Evolutionary conservation across 2,888 invertebrate genomes (phyloP), one percentile per base, ranked within the genome.

Genomic region (Diaphora mendica): DNA sequence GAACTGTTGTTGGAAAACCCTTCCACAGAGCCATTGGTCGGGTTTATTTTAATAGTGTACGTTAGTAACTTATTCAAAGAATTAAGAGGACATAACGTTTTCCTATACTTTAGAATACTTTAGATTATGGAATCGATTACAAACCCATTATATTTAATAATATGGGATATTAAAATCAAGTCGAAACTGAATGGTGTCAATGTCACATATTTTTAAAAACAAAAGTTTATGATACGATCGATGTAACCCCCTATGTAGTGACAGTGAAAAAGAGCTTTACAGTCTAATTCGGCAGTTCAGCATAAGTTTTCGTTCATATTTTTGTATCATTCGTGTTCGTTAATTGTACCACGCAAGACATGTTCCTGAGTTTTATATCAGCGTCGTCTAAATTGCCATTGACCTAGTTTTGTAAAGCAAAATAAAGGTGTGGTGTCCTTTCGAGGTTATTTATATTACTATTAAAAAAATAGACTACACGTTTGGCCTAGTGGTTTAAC

Each of bases 1-100:
- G 70, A 70, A 64, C 67, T 72, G n/a, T 15, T 70, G 44, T 64
- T 39, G 59, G 51, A 39, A 48, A 68, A 68, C 65, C 35, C 39
- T 70, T 64, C 67, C 17, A 30, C 55, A 39, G 44, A 48, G 59
- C 1, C 26, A 15, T 48, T 68, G 15, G 33, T 73, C 59, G 11
- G 4, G 26, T 20, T 55, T 23, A 59, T 35, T 62, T 39, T 35
- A 33, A 51, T 70, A 66, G 44, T 44, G 30, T 13, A 64, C 26
- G 59, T 72, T 72, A 68, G 68, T 33, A 33, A 30, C 2, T 68
- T 20, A 33, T 51, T 48, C 3, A 64, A 39, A 23, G 39, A 64
- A 73, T 39, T 26, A 64, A 68, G 51, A 55, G 11, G 55, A 51
- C 13, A 35, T 15, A 3, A 23, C 13, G 13, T 68, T 55, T 30